Base-by-base conservation (phyloP, 2,888 invertebrate species). In the Stictocephala bisonia region DNA sequence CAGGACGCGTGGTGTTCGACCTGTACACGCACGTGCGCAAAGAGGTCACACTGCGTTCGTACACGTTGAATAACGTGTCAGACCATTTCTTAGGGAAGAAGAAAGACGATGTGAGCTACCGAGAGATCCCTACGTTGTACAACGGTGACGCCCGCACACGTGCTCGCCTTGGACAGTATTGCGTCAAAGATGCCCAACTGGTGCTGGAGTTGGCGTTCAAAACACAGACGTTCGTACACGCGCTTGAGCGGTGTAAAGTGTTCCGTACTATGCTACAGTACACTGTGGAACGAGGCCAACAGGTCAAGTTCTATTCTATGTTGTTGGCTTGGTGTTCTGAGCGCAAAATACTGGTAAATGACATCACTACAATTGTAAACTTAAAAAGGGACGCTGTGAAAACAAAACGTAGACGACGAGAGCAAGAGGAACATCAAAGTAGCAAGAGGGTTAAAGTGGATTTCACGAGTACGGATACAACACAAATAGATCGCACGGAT, bases 191-290 rank as follows among this genome's bases (percentile, higher is more conserved):
- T 29, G 26, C 56, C 2, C 56, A 27, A 15, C 29, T 56, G 6
- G 56, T 56, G 9, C 7, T 27, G 15, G 29, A 56, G 3, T 2
- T 56, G 6, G 6, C 11, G 56, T 29, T 56, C 56, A 24, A 56
- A 7, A 3, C 4, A 15, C 26, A 27, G 3, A n/a, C 56, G n/a
- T 29, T 56, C 13, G 29, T 15, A 6, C 7, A 24, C 29, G 11
- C 13, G 56, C 15, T 56, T n/a, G 27, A 56, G 29, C 29, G 26
- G 13, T 56, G 27, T 15, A 56, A 56, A 27, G 56, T 56, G 26
- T 26, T 29, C 13, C 6, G 11, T n/a, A 56, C 56, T 4, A 56
- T 27, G 11, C n/a, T 56, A 18, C n/a, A 27, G 26, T 56, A 27
- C 56, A 3, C 29, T 3, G 24, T 56, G 4, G 29, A 56, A 6